These are phyloP conservation scores for Carapus acus DNA, from an alignment of 2,797 vertebrate genomes.

Conservation along the genomic window DNA sequence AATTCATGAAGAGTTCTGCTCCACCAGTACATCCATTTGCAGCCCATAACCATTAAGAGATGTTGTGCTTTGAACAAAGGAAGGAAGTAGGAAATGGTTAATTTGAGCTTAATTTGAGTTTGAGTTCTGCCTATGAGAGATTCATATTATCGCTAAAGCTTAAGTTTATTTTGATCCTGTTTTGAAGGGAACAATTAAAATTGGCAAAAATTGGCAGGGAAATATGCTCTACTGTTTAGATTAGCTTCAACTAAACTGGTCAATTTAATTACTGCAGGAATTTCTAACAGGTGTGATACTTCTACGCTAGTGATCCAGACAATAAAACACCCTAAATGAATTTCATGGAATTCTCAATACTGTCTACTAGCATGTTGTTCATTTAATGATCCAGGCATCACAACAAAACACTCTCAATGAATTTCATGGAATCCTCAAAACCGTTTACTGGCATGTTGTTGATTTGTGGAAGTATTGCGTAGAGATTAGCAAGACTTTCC, in stretches of 20 bases:
- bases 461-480: constrained; percentile 42
- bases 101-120: constrained; percentile 25
- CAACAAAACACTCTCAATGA: constrained; percentile 18
- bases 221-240: background rate
- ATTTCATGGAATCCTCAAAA: constrained; percentile 28
- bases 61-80: constrained; percentile 31
- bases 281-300: constrained; percentile 17
- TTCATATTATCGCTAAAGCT: constrained; percentile 2
- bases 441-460: constrained; percentile 31
- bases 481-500: constrained; percentile 38
- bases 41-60: constrained; percentile 43
- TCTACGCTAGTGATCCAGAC: constrained; percentile 11
- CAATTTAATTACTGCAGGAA: constrained; percentile 3
- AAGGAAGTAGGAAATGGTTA: constrained; percentile 1
- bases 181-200: too few species aligned
- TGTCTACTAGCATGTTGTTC: constrained; percentile 30
- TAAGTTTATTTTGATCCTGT: background rate
- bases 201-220: too few species aligned
- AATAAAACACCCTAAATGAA: constrained; percentile 21
- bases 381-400: constrained; percentile 23
- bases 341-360: constrained; percentile 27
- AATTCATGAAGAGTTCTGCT: constrained; percentile 44
- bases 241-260: background rate
- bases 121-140: background rate
- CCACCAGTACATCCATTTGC: constrained; percentile 27